These are phyloP conservation scores for Morpho deidamia DNA, from an alignment of 2,888 invertebrate genomes.

Conservation along the genomic window DNA sequence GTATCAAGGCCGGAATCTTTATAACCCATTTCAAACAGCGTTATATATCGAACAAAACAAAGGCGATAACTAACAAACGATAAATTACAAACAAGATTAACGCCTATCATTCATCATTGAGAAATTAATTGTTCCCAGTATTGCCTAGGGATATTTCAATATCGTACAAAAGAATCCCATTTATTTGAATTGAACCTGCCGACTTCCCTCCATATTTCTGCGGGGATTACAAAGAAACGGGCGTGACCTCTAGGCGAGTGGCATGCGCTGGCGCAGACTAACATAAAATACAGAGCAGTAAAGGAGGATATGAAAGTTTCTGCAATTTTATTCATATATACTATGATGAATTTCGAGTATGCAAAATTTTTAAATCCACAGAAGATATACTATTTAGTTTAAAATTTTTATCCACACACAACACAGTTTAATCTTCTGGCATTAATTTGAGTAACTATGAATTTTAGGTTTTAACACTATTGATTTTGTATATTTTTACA, in stretches of 20 bases:
- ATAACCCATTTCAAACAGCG: conserved; percentile 13
- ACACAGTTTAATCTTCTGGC: too few species aligned
- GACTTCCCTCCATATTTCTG: conserved; percentile 67
- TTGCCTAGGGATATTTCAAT: conserved; percentile 70
- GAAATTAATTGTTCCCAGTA: conserved; percentile 58
- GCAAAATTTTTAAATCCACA: too few species aligned
- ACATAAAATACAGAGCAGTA: too few species aligned
- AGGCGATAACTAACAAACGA: conserved; percentile 54
- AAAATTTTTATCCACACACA: too few species aligned
- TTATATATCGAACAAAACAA: conserved; percentile 37
- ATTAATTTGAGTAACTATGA: too few species aligned
- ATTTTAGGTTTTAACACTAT: too few species aligned
- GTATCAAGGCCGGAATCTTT: background rate
- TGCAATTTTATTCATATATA: too few species aligned
- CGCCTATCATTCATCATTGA: conserved; percentile 58
- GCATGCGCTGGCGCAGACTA: conserved; percentile 32
- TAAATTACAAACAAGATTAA: conserved; percentile 65
- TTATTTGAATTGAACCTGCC: conserved; percentile 50
- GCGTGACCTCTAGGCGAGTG: conserved; percentile 59
- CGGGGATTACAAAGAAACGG: conserved; percentile 68
- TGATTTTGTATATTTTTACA: too few species aligned
- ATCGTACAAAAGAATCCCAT: conserved; percentile 67
- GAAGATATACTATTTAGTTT: too few species aligned
- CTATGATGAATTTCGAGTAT: too few species aligned
- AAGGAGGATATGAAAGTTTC: too few species aligned